These are phyloP conservation scores for Corythornis cristatus DNA, from an alignment of 2,113 vertebrate genomes.

Conservation along the genomic window DNA sequence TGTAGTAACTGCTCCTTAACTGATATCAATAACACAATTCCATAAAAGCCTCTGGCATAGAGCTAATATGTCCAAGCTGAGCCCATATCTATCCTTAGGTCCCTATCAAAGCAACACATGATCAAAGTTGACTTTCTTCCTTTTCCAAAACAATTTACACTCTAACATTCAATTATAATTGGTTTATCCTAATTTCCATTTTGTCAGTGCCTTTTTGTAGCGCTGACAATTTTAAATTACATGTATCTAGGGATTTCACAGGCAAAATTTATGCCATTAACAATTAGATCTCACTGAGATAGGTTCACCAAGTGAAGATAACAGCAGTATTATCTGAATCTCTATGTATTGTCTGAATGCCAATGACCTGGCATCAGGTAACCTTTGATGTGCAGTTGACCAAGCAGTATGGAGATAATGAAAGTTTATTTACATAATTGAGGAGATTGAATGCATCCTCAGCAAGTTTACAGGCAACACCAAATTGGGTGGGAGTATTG, in stretches of 20 bases:
- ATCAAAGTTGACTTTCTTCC: constrained; percentile 59
- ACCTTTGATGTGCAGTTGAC: background rate
- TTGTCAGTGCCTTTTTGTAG: constrained; percentile 38
- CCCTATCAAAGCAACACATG: constrained; percentile 25
- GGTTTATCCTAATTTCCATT: constrained; percentile 34
- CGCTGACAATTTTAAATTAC: constrained; percentile 21
- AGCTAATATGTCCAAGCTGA: background rate
- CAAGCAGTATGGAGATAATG: background rate
- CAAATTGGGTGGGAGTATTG: too few species aligned
- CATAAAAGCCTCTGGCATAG: background rate
- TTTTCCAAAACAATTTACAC: constrained; percentile 31
- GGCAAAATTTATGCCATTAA: constrained; percentile 16
- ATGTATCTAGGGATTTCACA: background rate
- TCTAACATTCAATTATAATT: constrained; percentile 27
- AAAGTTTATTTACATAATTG: background rate
- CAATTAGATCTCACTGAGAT: background rate
- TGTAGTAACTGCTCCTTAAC: background rate
- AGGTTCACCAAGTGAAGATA: background rate
- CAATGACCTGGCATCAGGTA: background rate
- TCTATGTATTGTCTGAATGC: background rate
- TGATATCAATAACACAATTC: background rate
- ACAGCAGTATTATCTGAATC: background rate
- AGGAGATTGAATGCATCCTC: too few species aligned
- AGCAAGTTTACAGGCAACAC: too few species aligned
- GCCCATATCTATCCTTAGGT: background rate